These are phyloP conservation scores for Girardinichthys multiradiatus DNA, from an alignment of 2,113 vertebrate species.

Conservation along the genomic window DNA sequence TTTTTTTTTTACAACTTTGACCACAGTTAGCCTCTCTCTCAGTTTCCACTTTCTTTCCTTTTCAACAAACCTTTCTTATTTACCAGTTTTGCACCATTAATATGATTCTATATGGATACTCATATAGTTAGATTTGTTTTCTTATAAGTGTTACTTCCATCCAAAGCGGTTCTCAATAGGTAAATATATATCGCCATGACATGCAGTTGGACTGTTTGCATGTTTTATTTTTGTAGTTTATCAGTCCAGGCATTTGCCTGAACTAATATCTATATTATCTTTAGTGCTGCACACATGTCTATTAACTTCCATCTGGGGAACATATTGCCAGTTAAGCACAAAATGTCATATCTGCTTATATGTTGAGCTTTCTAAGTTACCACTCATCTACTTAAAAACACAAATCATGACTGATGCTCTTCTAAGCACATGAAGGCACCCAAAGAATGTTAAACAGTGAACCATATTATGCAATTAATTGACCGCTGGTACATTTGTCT, in stretches of 20 bases:
- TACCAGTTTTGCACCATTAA: slow-evolving; percentile 28
- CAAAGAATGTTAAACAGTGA: slow-evolving; percentile 50
- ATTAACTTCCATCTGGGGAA: slow-evolving; percentile 25
- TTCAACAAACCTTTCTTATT: slow-evolving; percentile 50
- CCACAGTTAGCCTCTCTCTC: slow-evolving; percentile 66
- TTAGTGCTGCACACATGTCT: slow-evolving; percentile 14
- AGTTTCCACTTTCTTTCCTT: slow-evolving; percentile 48
- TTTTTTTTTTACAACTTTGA: slow-evolving; percentile 79
- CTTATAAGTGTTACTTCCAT: slow-evolving; percentile 1
- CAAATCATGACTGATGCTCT: slow-evolving; percentile 51
- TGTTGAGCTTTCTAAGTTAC: slow-evolving; percentile 40
- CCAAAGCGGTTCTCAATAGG: slow-evolving; percentile 4
- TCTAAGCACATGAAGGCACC: slow-evolving; percentile 21
- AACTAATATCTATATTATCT: slow-evolving; percentile 17
- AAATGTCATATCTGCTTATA: slow-evolving; percentile 39
- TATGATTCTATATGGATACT: slow-evolving; percentile 16
- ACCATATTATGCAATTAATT: slow-evolving; percentile 45
- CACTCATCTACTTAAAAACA: slow-evolving; percentile 45
- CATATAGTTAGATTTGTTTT: slow-evolving; percentile 11
- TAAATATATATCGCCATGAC: neutral
- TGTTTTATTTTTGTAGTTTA: slow-evolving; percentile 21
- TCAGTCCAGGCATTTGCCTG: slow-evolving; percentile 16
- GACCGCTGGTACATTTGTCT: slow-evolving; percentile 43
- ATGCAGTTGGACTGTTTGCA: slow-evolving; percentile 12
- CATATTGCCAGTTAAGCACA: slow-evolving; percentile 32